Evolutionary conservation across 1,140 invertebrate species (phyloP).

Genomic region (Battus philenor): DNA sequence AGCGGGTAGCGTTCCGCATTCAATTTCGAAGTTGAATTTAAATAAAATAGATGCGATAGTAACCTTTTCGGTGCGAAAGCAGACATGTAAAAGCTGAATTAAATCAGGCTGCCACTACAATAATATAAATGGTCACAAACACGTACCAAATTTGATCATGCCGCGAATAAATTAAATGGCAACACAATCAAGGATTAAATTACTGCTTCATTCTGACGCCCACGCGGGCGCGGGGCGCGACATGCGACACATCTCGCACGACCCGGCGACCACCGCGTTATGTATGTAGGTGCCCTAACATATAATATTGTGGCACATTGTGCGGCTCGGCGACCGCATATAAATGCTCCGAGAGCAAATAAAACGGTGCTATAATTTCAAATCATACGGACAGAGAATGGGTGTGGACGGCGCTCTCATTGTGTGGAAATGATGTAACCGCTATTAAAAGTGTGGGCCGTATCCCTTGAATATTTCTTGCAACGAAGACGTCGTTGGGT

Average conservation of each 20-base stretch:
- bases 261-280: slow-evolving; percentile 20
- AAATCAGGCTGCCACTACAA: slow-evolving; percentile 46
- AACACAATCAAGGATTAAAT: slow-evolving; percentile 73
- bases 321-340: slow-evolving; percentile 62
- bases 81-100: slow-evolving; percentile 34
- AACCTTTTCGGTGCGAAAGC: slow-evolving; percentile 21
- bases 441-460: slow-evolving; percentile 74
- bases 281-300: slow-evolving; percentile 55
- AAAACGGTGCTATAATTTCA: slow-evolving; percentile 76
- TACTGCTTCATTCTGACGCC: slow-evolving; percentile 64
- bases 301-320: slow-evolving; percentile 68
- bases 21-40: slow-evolving; percentile 23
- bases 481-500: slow-evolving; percentile 69
- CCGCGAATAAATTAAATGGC: slow-evolving; percentile 66
- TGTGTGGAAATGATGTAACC: slow-evolving; percentile 76
- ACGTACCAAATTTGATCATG: slow-evolving; percentile 65
- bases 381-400: slow-evolving; percentile 75
- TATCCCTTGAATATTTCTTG: slow-evolving; percentile 74
- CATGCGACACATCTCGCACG: slow-evolving; percentile 52
- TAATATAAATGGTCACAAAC: slow-evolving; percentile 57
- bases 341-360: slow-evolving; percentile 72
- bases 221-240: slow-evolving; percentile 49
- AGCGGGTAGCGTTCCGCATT: slow-evolving; percentile 7
- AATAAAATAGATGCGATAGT: slow-evolving; percentile 27
- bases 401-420: slow-evolving; percentile 73